A percentile compares a stretch with the other conserved stretches of the same genome.
phyloP scores from a whole-genome alignment of 2,888 invertebrate species.

The Carabus problematicus region DNA sequence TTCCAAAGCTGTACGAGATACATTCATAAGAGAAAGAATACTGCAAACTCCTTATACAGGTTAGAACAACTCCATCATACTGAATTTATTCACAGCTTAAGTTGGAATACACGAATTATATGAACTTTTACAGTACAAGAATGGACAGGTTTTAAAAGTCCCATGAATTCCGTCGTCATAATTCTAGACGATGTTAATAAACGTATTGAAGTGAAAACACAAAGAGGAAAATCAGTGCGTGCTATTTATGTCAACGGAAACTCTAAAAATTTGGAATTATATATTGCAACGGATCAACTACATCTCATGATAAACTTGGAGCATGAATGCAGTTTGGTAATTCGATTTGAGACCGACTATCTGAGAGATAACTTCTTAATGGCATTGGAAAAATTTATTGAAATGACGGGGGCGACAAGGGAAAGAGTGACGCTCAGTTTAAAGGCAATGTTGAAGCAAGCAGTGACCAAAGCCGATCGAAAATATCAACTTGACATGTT shows the following conservation, averaged over 20 bases:
- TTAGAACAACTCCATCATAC: conserved; percentile 9
- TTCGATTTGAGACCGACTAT: conserved; percentile 59
- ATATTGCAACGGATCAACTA: conserved; percentile 56
- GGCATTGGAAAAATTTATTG: conserved; percentile 56
- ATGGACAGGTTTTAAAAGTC: conserved; percentile 57
- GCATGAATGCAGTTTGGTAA: conserved; percentile 64
- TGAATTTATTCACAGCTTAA: conserved; percentile 30
- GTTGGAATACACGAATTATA: too few relatives aligned
- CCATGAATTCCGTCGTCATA: conserved; percentile 57
- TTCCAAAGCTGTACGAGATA: conserved; percentile 29
- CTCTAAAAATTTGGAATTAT: conserved; percentile 50
- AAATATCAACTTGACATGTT: conserved; percentile 63
- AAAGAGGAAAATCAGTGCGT: conserved; percentile 57
- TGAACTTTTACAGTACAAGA: conserved; percentile 56
- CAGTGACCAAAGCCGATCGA: conserved; percentile 60
- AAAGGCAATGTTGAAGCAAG: conserved; percentile 53
- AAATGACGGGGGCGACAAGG: conserved; percentile 48
- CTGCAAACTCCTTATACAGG: conserved; percentile 25
- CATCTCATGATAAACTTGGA: conserved; percentile 58
- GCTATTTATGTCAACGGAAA: conserved; percentile 57
- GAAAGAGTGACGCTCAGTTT: conserved; percentile 51
- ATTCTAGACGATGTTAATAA: conserved; percentile 53
- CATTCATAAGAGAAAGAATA: conserved; percentile 24
- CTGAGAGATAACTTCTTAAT: conserved; percentile 57
- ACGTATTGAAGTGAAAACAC: conserved; percentile 57